Conservation (phyloP, 2,113 vertebrate genomes). For the Gavia stellata region DNA sequence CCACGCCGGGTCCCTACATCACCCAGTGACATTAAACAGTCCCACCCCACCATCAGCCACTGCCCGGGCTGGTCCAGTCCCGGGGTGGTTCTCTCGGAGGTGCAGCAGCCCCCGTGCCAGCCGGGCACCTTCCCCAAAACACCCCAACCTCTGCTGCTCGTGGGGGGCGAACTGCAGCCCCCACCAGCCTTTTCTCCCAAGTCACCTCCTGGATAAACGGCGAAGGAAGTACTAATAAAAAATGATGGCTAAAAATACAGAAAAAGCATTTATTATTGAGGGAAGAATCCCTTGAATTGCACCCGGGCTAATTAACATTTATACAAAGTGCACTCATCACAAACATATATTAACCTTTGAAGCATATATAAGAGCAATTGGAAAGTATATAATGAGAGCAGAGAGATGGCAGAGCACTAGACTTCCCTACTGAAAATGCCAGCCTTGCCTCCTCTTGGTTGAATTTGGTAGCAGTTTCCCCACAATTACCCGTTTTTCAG, state of each 20-base stretch:
- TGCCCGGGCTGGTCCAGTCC: neutral
- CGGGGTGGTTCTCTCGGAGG: neutral
- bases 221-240: neutral
- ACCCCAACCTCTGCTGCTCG: neutral
- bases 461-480: neutral
- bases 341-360: conserved; percentile 60
- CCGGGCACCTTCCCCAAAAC: neutral
- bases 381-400: conserved; percentile 9
- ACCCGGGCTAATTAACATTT: conserved; percentile 29
- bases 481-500: neutral
- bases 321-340: conserved; percentile 38
- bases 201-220: neutral
- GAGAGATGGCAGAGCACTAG: neutral
- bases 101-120: neutral
- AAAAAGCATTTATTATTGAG: neutral
- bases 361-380: conserved; percentile 8
- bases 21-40: neutral
- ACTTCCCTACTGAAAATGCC: neutral
- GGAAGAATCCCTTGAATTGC: neutral
- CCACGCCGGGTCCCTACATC: neutral
- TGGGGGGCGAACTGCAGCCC: neutral
- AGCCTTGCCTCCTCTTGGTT: neutral
- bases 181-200: neutral
- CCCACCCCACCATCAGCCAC: neutral
- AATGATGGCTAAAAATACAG: neutral